Evolutionary conservation across 2,888 invertebrate species (phyloP).

Genomic region (Matsumyia berberina): DNA sequence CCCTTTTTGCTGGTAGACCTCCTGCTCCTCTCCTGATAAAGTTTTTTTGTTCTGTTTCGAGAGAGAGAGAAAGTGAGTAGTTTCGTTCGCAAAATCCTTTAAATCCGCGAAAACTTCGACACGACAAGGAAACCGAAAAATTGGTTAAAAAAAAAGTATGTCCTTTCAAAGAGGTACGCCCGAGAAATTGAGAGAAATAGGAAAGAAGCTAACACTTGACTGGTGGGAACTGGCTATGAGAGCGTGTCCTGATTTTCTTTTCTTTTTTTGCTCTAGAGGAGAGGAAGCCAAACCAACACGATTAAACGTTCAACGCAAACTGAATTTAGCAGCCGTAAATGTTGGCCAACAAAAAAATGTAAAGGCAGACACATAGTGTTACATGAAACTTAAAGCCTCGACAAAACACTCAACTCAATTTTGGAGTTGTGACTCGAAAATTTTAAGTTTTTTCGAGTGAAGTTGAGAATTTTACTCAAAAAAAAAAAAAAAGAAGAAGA

Average conservation of each 20-base stretch:
- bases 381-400: slow-evolving; percentile 38
- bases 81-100: slow-evolving; percentile 11
- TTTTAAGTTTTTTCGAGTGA: slow-evolving; percentile 2
- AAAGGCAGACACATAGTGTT: slow-evolving; percentile 34
- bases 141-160: not conserved
- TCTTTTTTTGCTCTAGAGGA: slow-evolving; percentile 12
- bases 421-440: slow-evolving; percentile 45
- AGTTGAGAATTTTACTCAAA: not conserved
- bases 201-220: slow-evolving; percentile 24
- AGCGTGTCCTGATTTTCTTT: slow-evolving; percentile 32
- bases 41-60: slow-evolving; percentile 2
- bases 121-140: slow-evolving; percentile 7
- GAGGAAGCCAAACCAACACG: slow-evolving; percentile 59
- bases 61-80: not conserved
- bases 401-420: slow-evolving; percentile 44
- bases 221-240: slow-evolving; percentile 20
- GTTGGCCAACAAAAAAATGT: slow-evolving; percentile 48
- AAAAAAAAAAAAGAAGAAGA: not conserved
- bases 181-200: slow-evolving; percentile 19
- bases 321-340: slow-evolving; percentile 40
- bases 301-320: slow-evolving; percentile 68
- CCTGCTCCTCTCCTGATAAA: slow-evolving; percentile 39
- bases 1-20: slow-evolving; percentile 16
- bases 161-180: not conserved
- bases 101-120: not conserved